A percentile compares a stretch with the other conserved stretches of the same genome.
Conservation (phyloP, 2,888 invertebrate genomes). For the Agriopis leucophaearia region DNA sequence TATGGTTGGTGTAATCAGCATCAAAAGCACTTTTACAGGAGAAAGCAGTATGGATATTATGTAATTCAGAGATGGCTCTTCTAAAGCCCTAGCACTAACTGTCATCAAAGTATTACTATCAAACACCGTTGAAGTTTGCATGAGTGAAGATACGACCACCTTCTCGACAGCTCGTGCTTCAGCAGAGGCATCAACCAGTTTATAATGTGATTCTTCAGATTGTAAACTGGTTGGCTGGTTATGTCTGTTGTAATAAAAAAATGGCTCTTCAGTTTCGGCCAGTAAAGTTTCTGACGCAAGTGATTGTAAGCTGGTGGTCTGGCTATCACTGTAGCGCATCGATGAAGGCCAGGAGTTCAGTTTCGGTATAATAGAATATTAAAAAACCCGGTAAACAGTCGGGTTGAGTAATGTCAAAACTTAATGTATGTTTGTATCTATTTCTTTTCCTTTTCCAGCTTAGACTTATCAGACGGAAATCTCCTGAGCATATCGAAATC, state of each 20-base stretch:
- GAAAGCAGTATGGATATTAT: constrained; percentile 1
- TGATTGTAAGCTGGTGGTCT: neutral
- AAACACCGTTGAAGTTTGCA: neutral
- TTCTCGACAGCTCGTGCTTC: neutral
- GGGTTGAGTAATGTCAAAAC: neutral
- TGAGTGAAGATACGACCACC: neutral
- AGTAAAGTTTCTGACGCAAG: neutral
- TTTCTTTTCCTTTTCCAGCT: neutral
- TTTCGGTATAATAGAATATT: neutral
- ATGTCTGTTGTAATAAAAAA: neutral
- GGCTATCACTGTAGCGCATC: neutral
- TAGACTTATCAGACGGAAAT: neutral
- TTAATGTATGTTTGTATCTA: neutral
- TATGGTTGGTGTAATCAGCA: constrained; percentile 11
- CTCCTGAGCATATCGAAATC: neutral
- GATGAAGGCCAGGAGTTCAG: neutral
- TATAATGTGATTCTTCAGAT: neutral
- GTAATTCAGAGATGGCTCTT: neutral
- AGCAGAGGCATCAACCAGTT: neutral
- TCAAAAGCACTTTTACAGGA: constrained; percentile 8
- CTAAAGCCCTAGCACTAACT: neutral
- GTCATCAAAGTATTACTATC: neutral
- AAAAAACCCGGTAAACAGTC: neutral
- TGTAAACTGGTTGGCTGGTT: neutral
- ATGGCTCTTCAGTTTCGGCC: neutral